Conservation (phyloP, 2,797 vertebrate species). For the Danio jaintianensis region DNA sequence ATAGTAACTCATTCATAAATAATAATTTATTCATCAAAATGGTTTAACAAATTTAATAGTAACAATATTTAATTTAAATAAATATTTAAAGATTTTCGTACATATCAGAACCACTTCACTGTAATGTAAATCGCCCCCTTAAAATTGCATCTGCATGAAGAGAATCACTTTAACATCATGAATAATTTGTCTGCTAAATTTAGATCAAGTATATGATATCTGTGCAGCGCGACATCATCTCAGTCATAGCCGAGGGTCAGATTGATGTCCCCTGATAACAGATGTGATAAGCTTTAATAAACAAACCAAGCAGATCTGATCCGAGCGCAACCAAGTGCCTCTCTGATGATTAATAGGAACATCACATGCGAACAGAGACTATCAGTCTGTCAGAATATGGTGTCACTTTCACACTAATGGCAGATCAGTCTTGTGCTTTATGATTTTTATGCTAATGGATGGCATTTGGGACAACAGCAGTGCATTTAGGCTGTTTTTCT, state of each 20-base stretch:
- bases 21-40: no score
- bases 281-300: slow-evolving; percentile 32
- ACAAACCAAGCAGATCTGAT: slow-evolving; percentile 35
- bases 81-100: no score
- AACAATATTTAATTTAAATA: no score
- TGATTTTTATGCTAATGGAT: slow-evolving; percentile 10
- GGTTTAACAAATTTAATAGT: no score
- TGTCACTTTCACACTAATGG: slow-evolving; percentile 9
- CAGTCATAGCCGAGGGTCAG: slow-evolving; percentile 42
- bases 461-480: not conserved
- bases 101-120: not conserved
- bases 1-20: no score
- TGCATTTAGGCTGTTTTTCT: not conserved
- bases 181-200: not conserved
- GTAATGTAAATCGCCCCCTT: not conserved
- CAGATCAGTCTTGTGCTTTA: slow-evolving; percentile 8
- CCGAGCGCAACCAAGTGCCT: slow-evolving; percentile 9
- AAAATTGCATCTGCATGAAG: not conserved
- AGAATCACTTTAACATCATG: slow-evolving; percentile 14
- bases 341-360: slow-evolving; percentile 15
- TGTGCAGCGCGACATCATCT: slow-evolving; percentile 14
- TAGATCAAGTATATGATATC: slow-evolving; percentile 38
- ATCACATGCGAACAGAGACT: slow-evolving; percentile 19
- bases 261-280: slow-evolving; percentile 44
- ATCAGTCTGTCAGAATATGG: slow-evolving; percentile 17